phyloP scores from a whole-genome alignment of 1,140 invertebrate genomes.

The Zaprionus vittiger region DNA sequence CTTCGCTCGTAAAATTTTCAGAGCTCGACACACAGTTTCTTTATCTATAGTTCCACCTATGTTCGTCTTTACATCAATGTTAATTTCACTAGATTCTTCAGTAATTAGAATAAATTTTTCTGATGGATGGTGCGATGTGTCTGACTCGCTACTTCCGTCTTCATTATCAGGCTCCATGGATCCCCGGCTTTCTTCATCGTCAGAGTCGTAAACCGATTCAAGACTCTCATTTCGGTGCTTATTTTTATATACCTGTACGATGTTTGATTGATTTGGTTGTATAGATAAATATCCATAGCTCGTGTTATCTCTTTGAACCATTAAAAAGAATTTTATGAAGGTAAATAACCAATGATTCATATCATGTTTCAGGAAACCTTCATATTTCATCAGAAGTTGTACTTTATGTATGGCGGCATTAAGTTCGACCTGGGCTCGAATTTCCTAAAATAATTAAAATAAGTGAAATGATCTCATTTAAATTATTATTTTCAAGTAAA shows the following conservation, averaged over 20 bases:
- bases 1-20: background rate
- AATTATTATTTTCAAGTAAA: background rate
- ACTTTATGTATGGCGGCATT: constrained; percentile 13
- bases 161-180: background rate
- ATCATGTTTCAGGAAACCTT: background rate
- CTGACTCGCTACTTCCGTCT: background rate
- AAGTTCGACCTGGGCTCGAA: constrained; percentile 7
- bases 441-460: background rate
- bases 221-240: constrained; percentile 5
- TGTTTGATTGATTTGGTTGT: constrained; percentile 1
- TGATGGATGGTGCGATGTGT: background rate
- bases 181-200: background rate
- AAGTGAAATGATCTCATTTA: background rate
- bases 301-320: background rate
- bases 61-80: no score
- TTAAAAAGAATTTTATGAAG: background rate
- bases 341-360: background rate
- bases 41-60: background rate
- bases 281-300: background rate
- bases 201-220: background rate
- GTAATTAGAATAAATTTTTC: background rate
- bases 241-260: background rate
- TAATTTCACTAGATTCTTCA: no score
- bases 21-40: background rate
- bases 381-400: background rate